Percentiles rank a stretch among this genome's conserved stretches.
phyloP scores from a whole-genome alignment of 2,888 invertebrate genomes.

The Andrena hattorfiana region DNA sequence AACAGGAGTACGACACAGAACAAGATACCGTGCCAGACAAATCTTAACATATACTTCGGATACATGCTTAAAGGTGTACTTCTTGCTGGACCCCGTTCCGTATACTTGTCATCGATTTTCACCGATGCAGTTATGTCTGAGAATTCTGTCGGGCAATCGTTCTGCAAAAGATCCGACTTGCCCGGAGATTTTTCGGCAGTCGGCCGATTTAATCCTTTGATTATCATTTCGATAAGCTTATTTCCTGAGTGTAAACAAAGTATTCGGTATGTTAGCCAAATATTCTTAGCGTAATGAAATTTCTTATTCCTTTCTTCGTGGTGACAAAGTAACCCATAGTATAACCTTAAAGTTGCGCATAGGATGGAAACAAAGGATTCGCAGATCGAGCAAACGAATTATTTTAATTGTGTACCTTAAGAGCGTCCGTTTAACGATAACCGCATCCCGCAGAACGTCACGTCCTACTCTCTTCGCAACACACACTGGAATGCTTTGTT shows the following conservation, averaged over 20 bases:
- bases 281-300: not conserved
- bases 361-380: not conserved
- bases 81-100: not conserved
- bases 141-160: not conserved
- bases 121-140: not conserved
- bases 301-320: not conserved
- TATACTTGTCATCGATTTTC: not conserved
- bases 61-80: not conserved
- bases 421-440: not conserved
- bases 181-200: not conserved
- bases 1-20: conserved; percentile 22
- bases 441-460: not conserved
- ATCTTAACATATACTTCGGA: conserved; percentile 31
- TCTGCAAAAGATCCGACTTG: not conserved
- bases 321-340: not conserved
- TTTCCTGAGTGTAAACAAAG: not conserved
- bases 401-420: not conserved
- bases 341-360: conserved; percentile 27
- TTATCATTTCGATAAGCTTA: conserved; percentile 12
- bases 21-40: conserved; percentile 4
- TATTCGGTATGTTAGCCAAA: not conserved
- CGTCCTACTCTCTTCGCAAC: not conserved
- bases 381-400: not conserved
- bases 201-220: conserved; percentile 8
- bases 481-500: not conserved